Evolutionary conservation across 64 coral and sea anemone genomes (phyloP).

Genomic region (Stichodactyla helianthus): DNA sequence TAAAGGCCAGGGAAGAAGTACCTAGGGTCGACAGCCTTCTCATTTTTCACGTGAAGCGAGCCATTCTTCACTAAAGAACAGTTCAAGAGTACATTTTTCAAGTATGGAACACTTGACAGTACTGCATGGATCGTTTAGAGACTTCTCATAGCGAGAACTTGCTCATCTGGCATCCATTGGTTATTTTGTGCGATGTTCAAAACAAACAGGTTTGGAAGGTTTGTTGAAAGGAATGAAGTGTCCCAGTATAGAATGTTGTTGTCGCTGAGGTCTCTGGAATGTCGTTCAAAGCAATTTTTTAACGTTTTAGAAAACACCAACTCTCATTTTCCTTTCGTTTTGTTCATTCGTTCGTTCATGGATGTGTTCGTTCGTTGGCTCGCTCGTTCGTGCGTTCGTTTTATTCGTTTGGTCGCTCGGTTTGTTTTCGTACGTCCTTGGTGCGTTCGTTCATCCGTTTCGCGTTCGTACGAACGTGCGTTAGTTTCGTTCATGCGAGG

Average conservation of each 20-base stretch:
- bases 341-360: no score
- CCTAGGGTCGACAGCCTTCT: not conserved
- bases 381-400: no score
- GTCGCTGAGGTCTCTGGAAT: not conserved
- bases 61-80: not conserved
- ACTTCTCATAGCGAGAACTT: not conserved
- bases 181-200: not conserved
- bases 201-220: not conserved
- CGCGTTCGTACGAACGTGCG: no score
- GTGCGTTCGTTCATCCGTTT: no score
- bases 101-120: not conserved
- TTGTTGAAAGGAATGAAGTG: not conserved
- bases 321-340: no score
- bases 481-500: no score
- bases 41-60: not conserved
- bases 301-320: no score
- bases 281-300: no score
- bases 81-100: not conserved
- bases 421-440: no score
- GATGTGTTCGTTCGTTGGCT: no score
- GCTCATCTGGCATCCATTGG: not conserved
- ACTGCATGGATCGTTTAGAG: not conserved
- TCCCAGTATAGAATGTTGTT: conserved; percentile 7
- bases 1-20: not conserved
- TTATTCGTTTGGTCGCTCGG: no score